phyloP scores from a whole-genome alignment of 53 echinoderm and acorn worm species.

The Temnopleurus reevesii region DNA sequence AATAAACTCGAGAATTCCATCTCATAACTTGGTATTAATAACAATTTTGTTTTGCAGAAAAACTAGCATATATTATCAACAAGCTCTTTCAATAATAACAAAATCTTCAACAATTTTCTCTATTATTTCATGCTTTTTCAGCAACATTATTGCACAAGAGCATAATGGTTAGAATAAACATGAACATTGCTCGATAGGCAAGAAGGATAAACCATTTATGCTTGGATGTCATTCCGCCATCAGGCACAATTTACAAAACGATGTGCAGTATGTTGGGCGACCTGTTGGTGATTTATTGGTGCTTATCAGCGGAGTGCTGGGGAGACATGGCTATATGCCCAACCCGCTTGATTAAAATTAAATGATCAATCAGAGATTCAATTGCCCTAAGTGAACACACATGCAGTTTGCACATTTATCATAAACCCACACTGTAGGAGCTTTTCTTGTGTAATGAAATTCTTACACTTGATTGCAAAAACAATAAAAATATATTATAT shows the following conservation, averaged over 20 bases:
- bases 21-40: no score
- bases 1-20: no score
- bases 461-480: no score
- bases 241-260: conserved; percentile 8
- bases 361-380: conserved; percentile 51
- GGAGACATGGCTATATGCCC: neutral
- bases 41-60: no score
- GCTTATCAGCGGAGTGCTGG: neutral
- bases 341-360: conserved; percentile 41
- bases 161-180: neutral
- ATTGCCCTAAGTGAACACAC: neutral
- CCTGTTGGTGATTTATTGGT: conserved; percentile 47
- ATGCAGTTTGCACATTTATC: conserved; percentile 14
- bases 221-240: conserved; percentile 23
- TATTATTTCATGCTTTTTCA: no score
- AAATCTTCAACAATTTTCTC: no score
- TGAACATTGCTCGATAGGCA: neutral
- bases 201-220: conserved; percentile 24
- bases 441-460: neutral
- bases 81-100: no score
- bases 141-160: no score
- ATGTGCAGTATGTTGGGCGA: conserved; percentile 8
- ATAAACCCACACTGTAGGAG: neutral
- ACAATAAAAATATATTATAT: no score
- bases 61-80: no score